A percentile compares a stretch with the other conserved stretches of the same genome.
phyloP scores from a whole-genome alignment of 2,797 vertebrate genomes.

The Natrix natrix region DNA sequence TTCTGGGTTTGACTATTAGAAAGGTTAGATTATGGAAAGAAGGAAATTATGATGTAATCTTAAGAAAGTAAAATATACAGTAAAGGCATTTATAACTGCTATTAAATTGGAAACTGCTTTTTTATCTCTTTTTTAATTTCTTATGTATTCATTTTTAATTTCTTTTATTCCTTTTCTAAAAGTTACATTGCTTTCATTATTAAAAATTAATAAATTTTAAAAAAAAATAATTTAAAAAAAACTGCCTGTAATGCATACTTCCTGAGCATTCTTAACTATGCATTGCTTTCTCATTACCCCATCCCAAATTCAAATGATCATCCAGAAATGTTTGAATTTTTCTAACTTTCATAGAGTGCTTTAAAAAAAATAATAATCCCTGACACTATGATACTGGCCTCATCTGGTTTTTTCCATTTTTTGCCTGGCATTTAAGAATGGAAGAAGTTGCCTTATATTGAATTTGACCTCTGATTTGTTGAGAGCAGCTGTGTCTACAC shows the following conservation, averaged over 20 bases:
- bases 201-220: background rate
- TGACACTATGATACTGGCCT: background rate
- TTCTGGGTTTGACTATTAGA: background rate
- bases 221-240: background rate
- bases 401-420: background rate
- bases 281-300: background rate
- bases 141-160: background rate
- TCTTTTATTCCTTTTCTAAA: background rate
- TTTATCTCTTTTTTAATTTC: background rate
- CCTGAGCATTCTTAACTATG: background rate
- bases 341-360: background rate
- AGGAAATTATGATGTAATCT: background rate
- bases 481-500: background rate
- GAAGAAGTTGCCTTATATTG: background rate
- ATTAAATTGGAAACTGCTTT: background rate
- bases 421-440: background rate
- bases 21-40: background rate
- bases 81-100: background rate
- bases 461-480: background rate
- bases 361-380: too few species aligned
- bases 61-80: background rate
- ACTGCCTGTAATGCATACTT: background rate
- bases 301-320: background rate
- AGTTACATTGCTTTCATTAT: background rate
- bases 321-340: background rate